Percentiles rank a stretch among this genome's conserved stretches.
These are phyloP conservation scores for Irena cyanogastra DNA, from an alignment of 2,113 vertebrate genomes.

Conservation along the genomic window DNA sequence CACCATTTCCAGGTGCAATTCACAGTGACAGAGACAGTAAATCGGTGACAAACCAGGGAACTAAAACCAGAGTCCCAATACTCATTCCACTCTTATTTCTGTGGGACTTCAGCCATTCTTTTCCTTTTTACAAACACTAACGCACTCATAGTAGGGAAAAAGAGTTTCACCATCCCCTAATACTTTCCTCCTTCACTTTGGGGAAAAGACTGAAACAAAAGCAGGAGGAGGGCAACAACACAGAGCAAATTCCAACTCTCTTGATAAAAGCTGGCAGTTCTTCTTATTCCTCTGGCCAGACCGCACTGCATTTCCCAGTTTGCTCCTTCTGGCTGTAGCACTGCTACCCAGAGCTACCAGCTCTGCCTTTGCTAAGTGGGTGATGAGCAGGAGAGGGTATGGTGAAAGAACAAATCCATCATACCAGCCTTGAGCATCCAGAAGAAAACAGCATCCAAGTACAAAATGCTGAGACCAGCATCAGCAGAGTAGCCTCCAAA, in stretches of 20 bases:
- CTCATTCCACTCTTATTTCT: neutral
- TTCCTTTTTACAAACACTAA: neutral
- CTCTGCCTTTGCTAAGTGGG: neutral
- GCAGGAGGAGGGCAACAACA: neutral
- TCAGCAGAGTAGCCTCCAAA: neutral
- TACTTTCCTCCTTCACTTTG: neutral
- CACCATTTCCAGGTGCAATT: neutral
- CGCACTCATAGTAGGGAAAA: neutral
- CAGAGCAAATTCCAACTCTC: neutral
- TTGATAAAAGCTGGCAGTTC: neutral
- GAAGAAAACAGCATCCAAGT: neutral
- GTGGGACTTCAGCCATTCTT: neutral
- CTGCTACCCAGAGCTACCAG: neutral
- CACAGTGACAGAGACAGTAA: neutral
- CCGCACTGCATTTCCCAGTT: neutral
- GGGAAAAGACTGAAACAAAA: neutral
- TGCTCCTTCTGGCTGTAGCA: neutral
- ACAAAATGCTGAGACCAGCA: neutral
- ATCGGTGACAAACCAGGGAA: neutral
- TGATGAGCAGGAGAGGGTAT: neutral
- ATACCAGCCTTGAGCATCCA: neutral
- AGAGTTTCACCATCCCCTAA: neutral
- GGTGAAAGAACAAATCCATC: neutral
- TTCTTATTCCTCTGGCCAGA: neutral
- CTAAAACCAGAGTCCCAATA: neutral